Conservation (phyloP, 2,797 vertebrate genomes). For the Lophotriccus pileatus region DNA sequence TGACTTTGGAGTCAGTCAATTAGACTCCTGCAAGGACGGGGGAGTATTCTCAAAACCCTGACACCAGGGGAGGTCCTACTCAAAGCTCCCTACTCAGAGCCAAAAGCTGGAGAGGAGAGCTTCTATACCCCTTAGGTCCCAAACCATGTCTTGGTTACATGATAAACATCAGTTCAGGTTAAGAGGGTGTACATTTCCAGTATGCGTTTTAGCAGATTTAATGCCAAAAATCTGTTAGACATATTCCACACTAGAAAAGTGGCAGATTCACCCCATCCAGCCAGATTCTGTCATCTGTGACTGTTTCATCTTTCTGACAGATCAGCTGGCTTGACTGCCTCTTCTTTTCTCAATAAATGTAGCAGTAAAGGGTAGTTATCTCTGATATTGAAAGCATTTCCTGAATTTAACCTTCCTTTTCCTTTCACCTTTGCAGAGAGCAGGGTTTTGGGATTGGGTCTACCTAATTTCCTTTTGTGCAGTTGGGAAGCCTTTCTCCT, state of each 20-base stretch:
- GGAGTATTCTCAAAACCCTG: neutral
- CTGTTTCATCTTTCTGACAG: neutral
- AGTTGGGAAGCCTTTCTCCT: neutral
- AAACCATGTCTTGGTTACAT: neutral
- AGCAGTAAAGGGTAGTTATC: neutral
- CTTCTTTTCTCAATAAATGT: neutral
- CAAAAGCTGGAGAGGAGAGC: neutral
- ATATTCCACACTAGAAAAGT: neutral
- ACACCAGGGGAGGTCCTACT: neutral
- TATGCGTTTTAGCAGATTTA: neutral
- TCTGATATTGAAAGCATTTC: neutral
- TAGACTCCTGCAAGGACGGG: rapidly evolving
- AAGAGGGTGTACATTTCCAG: neutral
- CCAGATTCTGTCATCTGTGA: neutral
- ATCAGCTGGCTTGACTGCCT: neutral
- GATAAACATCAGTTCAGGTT: neutral
- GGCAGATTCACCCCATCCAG: neutral
- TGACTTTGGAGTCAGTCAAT: neutral
- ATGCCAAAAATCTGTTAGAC: neutral
- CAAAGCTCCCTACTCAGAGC: neutral
- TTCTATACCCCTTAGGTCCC: neutral
- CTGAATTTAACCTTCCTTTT: neutral
- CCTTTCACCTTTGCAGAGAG: neutral
- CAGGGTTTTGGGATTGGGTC: neutral
- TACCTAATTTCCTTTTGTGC: neutral